Conservation (phyloP, 2,113 vertebrate species). For the Diphyllodes magnificus region DNA sequence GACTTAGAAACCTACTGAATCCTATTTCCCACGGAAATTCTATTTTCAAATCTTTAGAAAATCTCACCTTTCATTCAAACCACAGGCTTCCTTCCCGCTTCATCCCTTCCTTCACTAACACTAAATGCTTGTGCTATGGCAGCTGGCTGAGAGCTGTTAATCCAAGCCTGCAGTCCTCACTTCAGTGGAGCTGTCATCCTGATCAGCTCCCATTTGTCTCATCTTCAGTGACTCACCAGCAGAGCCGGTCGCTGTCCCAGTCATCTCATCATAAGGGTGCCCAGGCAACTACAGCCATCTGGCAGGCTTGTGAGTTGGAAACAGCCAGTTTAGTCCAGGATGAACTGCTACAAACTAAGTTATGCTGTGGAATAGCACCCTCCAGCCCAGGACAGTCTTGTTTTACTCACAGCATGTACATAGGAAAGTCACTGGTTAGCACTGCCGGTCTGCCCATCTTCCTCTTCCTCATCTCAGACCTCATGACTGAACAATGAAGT, state of each 20-base stretch:
- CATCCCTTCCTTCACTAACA: neutral
- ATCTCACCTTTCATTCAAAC: neutral
- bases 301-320: neutral
- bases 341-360: neutral
- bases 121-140: rapidly evolving
- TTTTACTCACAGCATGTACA: neutral
- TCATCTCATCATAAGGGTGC: neutral
- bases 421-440: rapidly evolving
- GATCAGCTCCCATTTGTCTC: neutral
- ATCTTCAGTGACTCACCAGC: neutral
- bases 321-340: neutral
- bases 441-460: rapidly evolving
- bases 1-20: neutral
- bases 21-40: neutral
- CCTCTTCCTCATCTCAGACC: neutral
- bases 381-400: neutral
- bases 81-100: neutral
- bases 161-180: neutral
- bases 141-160: neutral
- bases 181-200: neutral
- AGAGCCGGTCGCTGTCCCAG: neutral
- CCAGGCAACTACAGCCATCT: neutral
- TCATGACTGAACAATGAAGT: neutral
- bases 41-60: neutral
- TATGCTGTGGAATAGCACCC: neutral